Evolutionary conservation across 2,113 vertebrate genomes (phyloP).

Genomic region (Oryctolagus cuniculus): mOryCun1.1 NC_091443.1:3799001-3799500

Average conservation of each 20-base stretch:
- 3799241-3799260: neutral
- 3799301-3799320: neutral
- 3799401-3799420: neutral
- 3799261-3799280: neutral
- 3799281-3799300: neutral
- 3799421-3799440: neutral
- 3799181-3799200: neutral
- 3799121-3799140: neutral
- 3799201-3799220: fast-evolving
- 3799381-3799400: neutral
- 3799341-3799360: neutral
- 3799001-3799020: neutral
- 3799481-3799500: too few species aligned
- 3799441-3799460: neutral
- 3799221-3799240: neutral
- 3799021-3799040: neutral
- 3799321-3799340: neutral
- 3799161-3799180: neutral
- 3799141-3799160: neutral
- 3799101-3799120: neutral
- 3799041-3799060: neutral
- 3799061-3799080: neutral
- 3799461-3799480: too few species aligned
- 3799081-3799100: neutral
- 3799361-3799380: neutral